A percentile compares a stretch with the other conserved stretches of the same genome.
Evolutionary conservation across 1,140 invertebrate species (phyloP).

Genomic region (Drosophila dunni): DNA sequence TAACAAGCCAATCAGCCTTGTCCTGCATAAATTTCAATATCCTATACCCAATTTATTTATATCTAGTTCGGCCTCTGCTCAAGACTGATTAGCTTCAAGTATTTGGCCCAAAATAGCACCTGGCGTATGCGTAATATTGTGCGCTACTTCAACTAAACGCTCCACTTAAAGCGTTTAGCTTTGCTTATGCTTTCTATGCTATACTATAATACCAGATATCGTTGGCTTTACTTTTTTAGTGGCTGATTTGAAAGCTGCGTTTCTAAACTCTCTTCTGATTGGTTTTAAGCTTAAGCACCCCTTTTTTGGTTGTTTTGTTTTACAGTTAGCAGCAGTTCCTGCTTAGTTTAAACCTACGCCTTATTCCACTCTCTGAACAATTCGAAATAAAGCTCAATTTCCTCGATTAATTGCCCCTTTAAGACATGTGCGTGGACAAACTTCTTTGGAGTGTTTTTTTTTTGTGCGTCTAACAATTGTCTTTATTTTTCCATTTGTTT

Average conservation of each 20-base stretch:
- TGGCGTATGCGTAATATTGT: constrained; percentile 37
- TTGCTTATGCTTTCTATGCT: too few relatives aligned
- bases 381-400: not conserved
- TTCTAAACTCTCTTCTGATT: too few relatives aligned
- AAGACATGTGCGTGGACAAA: not conserved
- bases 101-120: constrained; percentile 1
- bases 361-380: not conserved
- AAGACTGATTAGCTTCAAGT: constrained; percentile 15
- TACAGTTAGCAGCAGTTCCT: too few relatives aligned
- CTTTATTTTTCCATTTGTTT: not conserved
- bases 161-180: too few relatives aligned
- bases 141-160: not conserved
- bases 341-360: not conserved
- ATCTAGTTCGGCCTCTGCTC: not conserved
- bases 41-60: constrained; percentile 19
- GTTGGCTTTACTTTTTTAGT: too few relatives aligned
- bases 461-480: constrained; percentile 9
- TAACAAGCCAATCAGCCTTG: constrained; percentile 32
- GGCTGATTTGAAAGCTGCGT: too few relatives aligned
- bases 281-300: too few relatives aligned
- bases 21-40: constrained; percentile 42
- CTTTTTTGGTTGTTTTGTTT: too few relatives aligned
- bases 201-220: too few relatives aligned
- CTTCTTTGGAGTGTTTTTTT: too few relatives aligned
- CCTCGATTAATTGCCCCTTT: not conserved